A percentile compares a stretch with the other conserved stretches of the same genome.
phyloP scores from a whole-genome alignment of 2,113 vertebrate species.

The Benthochromis sp. region DNA sequence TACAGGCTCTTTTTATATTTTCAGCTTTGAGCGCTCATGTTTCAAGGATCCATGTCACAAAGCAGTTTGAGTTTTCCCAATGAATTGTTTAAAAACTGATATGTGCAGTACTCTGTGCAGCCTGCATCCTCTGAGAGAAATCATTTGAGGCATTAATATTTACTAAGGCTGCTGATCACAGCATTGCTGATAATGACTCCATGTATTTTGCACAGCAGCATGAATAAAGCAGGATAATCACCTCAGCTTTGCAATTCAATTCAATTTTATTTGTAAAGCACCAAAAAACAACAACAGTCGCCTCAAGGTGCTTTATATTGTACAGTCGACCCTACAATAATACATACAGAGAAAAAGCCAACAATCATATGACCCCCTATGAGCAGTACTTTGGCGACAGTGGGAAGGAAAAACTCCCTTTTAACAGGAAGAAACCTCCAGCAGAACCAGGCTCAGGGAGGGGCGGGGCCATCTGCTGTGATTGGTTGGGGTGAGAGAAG shows the following conservation, averaged over 20 bases:
- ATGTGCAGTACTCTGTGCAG: background rate
- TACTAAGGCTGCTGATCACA: background rate
- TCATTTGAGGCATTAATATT: background rate
- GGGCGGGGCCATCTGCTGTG: background rate
- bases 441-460: background rate
- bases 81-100: background rate
- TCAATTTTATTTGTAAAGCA: background rate
- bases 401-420: background rate
- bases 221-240: background rate
- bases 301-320: background rate
- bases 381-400: background rate
- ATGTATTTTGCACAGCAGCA: background rate
- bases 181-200: background rate
- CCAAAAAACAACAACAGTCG: background rate
- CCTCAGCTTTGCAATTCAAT: background rate
- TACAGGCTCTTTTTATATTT: background rate
- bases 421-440: background rate
- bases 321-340: background rate
- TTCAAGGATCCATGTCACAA: background rate
- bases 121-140: background rate
- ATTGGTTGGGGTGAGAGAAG: background rate
- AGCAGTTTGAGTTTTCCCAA: background rate
- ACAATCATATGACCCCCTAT: background rate
- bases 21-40: background rate
- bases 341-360: accelerated